Evolutionary conservation across 2,888 invertebrate species (phyloP).

Genomic region (Calephelis perditalis): DNA sequence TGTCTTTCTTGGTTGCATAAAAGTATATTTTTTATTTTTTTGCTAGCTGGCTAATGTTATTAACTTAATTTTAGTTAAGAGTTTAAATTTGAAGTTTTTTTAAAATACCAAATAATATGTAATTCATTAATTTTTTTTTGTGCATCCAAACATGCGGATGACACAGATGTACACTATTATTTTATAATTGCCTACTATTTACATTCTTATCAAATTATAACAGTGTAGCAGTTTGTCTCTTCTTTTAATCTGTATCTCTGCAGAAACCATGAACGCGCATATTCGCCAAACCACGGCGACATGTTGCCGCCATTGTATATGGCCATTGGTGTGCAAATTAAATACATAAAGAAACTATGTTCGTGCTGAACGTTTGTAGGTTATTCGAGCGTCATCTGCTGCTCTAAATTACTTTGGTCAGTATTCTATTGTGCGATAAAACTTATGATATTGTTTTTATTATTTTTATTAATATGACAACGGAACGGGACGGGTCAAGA

Average conservation of each 20-base stretch:
- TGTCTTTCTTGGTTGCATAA: no score
- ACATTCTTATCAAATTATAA: neutral
- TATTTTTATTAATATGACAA: neutral
- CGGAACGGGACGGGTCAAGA: no score
- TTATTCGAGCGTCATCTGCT: conserved; percentile 29
- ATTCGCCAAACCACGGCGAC: conserved; percentile 71
- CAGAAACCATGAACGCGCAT: conserved; percentile 41
- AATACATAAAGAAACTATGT: conserved; percentile 69
- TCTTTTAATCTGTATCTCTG: conserved; percentile 15
- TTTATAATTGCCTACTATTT: no score
- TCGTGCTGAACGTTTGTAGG: conserved; percentile 39
- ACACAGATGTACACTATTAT: no score
- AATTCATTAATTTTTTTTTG: no score
- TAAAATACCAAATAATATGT: no score
- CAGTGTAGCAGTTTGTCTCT: neutral
- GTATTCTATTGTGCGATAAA: neutral
- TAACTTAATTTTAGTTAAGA: no score
- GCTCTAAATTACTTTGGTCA: conserved; percentile 12
- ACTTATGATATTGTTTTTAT: neutral
- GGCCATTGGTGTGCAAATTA: conserved; percentile 68
- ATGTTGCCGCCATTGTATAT: conserved; percentile 64
- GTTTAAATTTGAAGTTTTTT: no score
- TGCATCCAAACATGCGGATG: no score
- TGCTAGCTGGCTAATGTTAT: no score
- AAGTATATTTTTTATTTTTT: no score